Evolutionary conservation across 2,888 invertebrate species (phyloP), one percentile per base, ranked within the genome.

Genomic region (Oscheius onirici): DNA sequence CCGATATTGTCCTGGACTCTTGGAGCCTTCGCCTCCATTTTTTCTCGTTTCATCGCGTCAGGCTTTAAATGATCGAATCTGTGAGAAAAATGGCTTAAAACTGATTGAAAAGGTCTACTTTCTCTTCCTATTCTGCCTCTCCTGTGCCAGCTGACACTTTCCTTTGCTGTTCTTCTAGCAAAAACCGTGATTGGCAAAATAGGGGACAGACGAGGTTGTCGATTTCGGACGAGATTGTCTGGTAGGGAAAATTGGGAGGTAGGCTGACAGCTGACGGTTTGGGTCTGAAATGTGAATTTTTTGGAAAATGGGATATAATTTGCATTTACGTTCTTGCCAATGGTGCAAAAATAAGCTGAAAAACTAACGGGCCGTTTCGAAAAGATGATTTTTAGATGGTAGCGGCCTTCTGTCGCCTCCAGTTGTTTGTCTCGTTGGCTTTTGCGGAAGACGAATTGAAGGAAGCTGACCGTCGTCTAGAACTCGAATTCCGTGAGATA

Each of bases 391-490:
- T 17, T 15, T 8, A 63, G 6, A 17, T 63, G 46, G 34, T 49
- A 63, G 11, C 63, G 24, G 26, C 63, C 63, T 17, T 49, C 63
- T 3, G 20, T 22, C 13, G 43, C 49, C 26, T 73, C 73, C 0
- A 46, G 41, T 8, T 54, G 72, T 55, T 80, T 80, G 54, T 80
- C 80, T 11, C 80, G 74, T 41, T 80, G 78, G 43, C 80, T 87
- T 83, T 88, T 88, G 66, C 89, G 85, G 81, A 89, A 90, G 8
- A 90, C 87, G 81, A 90, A 90, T 83, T 90, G 90, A 72, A 90
- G 84, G 78, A 88, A 90, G 0, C 90, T 89, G 0, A 89, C 88
- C 6, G 85, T 84, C 80, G 88, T 83, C 61, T 88, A 78, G 24
- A 87, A 86, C 20, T 86, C 82, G 83, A 87, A 90, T 68, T 90